Evolutionary conservation across 1,140 invertebrate genomes (phyloP).

Genomic region (Drosophila dunni): DNA sequence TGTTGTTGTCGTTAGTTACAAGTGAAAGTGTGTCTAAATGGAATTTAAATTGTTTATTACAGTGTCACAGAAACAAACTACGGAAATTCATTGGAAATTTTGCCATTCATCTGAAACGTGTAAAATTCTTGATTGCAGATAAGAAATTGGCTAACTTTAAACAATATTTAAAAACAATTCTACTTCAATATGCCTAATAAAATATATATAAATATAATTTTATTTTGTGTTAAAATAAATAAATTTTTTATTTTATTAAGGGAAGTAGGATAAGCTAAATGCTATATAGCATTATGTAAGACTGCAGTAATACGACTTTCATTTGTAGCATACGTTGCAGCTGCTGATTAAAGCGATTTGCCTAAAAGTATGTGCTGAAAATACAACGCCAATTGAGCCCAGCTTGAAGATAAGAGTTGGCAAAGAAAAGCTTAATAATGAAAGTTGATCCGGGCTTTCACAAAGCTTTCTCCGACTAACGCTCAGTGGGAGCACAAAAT

Average conservation of each 20-base stretch:
- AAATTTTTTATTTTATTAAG: no score
- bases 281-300: no score
- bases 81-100: background rate
- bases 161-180: no score
- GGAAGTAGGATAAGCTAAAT: no score
- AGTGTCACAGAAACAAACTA: background rate
- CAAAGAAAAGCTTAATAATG: background rate
- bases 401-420: constrained; percentile 28
- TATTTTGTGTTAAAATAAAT: no score
- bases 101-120: no score
- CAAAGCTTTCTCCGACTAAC: constrained; percentile 10
- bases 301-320: background rate
- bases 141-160: no score
- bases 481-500: constrained; percentile 14
- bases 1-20: constrained; percentile 8
- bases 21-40: constrained; percentile 42
- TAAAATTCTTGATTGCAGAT: no score
- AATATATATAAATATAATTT: no score
- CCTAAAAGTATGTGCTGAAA: constrained; percentile 4
- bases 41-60: constrained; percentile 6
- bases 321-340: constrained; percentile 23
- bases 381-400: background rate
- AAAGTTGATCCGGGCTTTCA: constrained; percentile 9
- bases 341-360: background rate
- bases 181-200: background rate